Conservation (phyloP, 2,888 invertebrate species). For the Blastobasis lacticolella region DNA sequence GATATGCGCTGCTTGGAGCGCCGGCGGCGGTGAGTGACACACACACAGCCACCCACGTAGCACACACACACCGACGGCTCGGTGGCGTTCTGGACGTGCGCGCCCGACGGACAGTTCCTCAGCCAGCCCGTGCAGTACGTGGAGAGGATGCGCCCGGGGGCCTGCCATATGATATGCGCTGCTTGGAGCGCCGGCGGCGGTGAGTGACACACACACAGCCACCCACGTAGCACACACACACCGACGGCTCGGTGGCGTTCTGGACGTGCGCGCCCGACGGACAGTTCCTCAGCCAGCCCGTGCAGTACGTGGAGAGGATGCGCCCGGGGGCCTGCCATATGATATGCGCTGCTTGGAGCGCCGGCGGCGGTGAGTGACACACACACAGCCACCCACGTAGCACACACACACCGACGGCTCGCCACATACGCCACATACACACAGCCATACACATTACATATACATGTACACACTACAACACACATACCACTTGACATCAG, state of each 20-base stretch:
- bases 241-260: slow-evolving; percentile 97
- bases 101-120: slow-evolving; percentile 52
- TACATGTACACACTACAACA: too few species aligned
- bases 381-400: background rate
- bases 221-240: too few species aligned
- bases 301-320: slow-evolving; percentile 90
- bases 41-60: background rate
- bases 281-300: slow-evolving; percentile 80
- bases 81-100: slow-evolving; percentile 95
- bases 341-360: slow-evolving; percentile 71
- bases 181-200: slow-evolving; percentile 69
- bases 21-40: slow-evolving; percentile 59
- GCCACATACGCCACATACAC: too few species aligned
- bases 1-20: slow-evolving; percentile 71
- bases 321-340: slow-evolving; percentile 96
- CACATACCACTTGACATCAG: too few species aligned
- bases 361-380: slow-evolving; percentile 59
- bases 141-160: slow-evolving; percentile 90
- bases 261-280: slow-evolving; percentile 82
- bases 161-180: slow-evolving; percentile 88
- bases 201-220: slow-evolving; percentile 7
- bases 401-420: slow-evolving; percentile 97
- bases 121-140: slow-evolving; percentile 93
- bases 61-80: slow-evolving; percentile 97
- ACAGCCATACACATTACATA: too few species aligned